These are phyloP conservation scores for Jacana jacana DNA, from an alignment of 2,113 vertebrate species.

Conservation along the genomic window DNA sequence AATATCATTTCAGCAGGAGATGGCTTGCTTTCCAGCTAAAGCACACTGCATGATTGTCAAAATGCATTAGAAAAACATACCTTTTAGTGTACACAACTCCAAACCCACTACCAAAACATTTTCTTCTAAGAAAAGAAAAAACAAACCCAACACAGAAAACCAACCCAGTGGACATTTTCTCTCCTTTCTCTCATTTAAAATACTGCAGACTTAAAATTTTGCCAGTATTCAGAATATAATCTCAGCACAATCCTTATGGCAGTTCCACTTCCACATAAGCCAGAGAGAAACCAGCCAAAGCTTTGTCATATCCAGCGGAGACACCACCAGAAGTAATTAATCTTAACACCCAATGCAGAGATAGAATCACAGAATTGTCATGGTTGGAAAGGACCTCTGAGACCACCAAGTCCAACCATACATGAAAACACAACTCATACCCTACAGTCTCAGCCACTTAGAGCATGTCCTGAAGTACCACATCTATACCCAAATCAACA, in stretches of 20 bases:
- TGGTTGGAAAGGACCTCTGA: too few relatives aligned
- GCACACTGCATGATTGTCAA: fast-evolving
- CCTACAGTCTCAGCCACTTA: too few relatives aligned
- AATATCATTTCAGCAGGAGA: background rate
- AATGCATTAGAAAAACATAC: background rate
- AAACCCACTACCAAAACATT: background rate
- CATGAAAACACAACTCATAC: too few relatives aligned
- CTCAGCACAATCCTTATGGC: background rate
- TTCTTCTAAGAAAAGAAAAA: background rate
- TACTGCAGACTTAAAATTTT: background rate
- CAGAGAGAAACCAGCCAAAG: background rate
- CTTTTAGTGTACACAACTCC: background rate
- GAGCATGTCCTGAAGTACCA: too few relatives aligned
- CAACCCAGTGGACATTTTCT: background rate
- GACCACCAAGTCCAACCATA: too few relatives aligned
- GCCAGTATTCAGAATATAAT: background rate
- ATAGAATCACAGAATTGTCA: background rate
- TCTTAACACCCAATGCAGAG: background rate
- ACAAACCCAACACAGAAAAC: background rate
- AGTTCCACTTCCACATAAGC: background rate
- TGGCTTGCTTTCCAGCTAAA: background rate
- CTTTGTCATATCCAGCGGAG: background rate
- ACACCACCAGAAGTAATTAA: background rate
- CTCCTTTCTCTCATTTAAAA: background rate
- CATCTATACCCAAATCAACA: background rate